Evolutionary conservation across 1,140 invertebrate species (phyloP), one percentile per base, ranked within the genome.

Genomic region (Amyelois transitella): DNA sequence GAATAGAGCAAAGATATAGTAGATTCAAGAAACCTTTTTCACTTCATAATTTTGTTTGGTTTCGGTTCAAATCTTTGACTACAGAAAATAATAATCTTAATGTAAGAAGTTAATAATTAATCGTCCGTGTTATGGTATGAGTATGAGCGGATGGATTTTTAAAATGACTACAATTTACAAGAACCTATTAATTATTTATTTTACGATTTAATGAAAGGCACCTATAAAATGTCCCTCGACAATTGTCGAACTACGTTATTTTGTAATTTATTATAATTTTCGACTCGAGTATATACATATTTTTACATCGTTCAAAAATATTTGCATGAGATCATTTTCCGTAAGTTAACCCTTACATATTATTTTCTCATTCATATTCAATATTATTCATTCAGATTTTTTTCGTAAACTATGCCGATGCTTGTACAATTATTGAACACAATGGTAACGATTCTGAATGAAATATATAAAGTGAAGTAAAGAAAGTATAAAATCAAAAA

Each of bases 151-250:
- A 82, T 82, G 81, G 78, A 81, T 77, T 77, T 70, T 71, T 55
- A 68, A 75, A 77, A 72, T 81, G 64, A 74, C 77, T 85, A 81
- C 74, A 75, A 71, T 77, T 70, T 79, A 81, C 69, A 78, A 72
- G 60, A 73, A 18, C 62, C 68, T 77, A 77, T 66, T 57, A 67
- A 55, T 53, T 71, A 71, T 70, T 72, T 75, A 75, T 74, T 67
- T 77, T 80, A 69, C 60, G 44, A 60, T 69, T 75, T 81, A 78
- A 79, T 77, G 74, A 86, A 86, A 86, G 83, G 83, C 83, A 86
- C 83, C 83, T 86, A 86, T 84, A 84, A 75, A 84, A 75, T 75
- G 75, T 83, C 72, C 68, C 66, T 75, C 74, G 79, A 83, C 82
- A 52, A 53, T 47, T 55, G 72, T 78, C 80, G 72, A 76, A 58